Evolutionary conservation across 2,888 invertebrate genomes (phyloP), one percentile per base, ranked within the genome.

Genomic region (Ormyrus rosae): DNA sequence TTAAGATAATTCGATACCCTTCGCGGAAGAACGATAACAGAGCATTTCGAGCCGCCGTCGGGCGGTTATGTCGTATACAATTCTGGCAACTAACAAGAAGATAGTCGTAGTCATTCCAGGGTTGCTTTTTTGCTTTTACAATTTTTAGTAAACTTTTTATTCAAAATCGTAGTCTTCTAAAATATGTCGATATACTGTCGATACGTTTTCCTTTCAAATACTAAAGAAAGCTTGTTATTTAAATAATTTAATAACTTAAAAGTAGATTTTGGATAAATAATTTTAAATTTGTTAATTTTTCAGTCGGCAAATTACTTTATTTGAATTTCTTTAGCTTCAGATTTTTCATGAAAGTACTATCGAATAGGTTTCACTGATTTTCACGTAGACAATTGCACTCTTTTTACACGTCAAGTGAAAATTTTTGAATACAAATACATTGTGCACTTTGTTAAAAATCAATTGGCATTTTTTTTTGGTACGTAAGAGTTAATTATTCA

Each of bases 391-490:
- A 68, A 63, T 69, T 19, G 11, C 19, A 45, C 46, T 45, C 56
- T 4, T 50, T 60, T 56, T 65, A 11, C 10, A 11, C 58, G 9
- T 51, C 51, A 55, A 78, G 11, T 19, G 11, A 53, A 75, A 71
- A 58, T 69, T 77, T 19, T 1, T 51, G 7, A 50, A 55, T 50
- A 50, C 58, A 68, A 56, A 19, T 19, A 69, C 48, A 53, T 61
- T 69, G 69, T 69, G 74, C 73, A 73, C 70, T n/a, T 69, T 70
- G 51, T 74, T 65, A 65, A 70, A 55, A 51, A 6, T 67, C 61
- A 67, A 80, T 81, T 77, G 73, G 72, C 81, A 73, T 73, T 51
- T 3, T 73, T 81, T 81, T 81, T 81, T 81, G 81, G 81, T 73
- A 81, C 72, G 34, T 63, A 69, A 58, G 51, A 46, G 56, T 68